Conservation (phyloP, 1,140 invertebrate genomes). For the Eriocheir sinensis region DNA sequence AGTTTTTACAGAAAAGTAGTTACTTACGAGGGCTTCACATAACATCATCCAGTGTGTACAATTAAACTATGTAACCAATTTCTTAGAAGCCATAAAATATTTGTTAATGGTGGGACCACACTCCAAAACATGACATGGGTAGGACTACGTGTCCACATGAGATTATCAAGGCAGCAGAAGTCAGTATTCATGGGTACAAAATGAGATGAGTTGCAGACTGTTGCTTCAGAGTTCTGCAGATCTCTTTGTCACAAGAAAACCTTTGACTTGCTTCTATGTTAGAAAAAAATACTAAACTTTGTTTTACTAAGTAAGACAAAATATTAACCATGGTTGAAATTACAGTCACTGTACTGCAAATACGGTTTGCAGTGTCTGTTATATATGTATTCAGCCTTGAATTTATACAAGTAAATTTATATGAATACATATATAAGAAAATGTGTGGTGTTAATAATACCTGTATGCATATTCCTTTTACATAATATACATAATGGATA, state of each 20-base stretch:
- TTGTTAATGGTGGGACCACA: neutral
- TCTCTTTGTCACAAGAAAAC: neutral
- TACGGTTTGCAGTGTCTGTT: neutral
- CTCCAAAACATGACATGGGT: conserved; percentile 13
- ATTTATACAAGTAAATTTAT: too few relatives aligned
- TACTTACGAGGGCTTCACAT: neutral
- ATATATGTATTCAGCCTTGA: neutral
- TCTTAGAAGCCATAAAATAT: neutral
- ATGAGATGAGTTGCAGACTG: neutral
- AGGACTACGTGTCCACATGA: neutral
- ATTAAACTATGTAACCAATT: neutral
- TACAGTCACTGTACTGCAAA: neutral
- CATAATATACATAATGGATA: neutral
- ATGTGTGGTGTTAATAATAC: neutral
- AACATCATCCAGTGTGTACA: conserved; percentile 10
- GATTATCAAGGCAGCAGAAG: neutral
- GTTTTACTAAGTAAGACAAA: neutral
- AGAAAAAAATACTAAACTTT: neutral
- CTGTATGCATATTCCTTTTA: neutral
- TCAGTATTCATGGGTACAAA: conserved; percentile 12
- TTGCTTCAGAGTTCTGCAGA: neutral
- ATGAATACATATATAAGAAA: conserved; percentile 4
- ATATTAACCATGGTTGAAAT: neutral
- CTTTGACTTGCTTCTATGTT: neutral
- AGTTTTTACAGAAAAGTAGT: neutral